A percentile compares a stretch with the other conserved stretches of the same genome.
Conservation (phyloP, 2,888 invertebrate species). For the Apoderus coryli region DNA sequence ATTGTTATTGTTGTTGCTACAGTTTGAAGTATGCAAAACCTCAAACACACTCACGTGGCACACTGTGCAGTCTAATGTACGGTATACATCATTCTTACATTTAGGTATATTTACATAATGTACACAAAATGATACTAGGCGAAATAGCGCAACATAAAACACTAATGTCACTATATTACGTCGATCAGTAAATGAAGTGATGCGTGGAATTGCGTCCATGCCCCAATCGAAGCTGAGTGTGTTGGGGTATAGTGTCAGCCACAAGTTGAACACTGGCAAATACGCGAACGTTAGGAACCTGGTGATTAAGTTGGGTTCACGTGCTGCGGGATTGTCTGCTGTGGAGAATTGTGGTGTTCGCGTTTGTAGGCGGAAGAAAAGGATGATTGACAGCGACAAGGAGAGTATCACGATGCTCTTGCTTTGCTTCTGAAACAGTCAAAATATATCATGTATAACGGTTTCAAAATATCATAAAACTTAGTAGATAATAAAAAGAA, state of each 20-base stretch:
- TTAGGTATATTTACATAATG: slow-evolving; percentile 8
- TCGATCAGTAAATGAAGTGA: slow-evolving; percentile 61
- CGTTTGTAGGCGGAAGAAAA: slow-evolving; percentile 66
- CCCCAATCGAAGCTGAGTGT: slow-evolving; percentile 97
- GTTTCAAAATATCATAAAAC: too few species aligned
- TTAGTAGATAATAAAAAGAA: too few species aligned
- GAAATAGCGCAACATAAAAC: slow-evolving; percentile 47
- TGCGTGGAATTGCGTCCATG: slow-evolving; percentile 88
- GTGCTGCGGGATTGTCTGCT: slow-evolving; percentile 93
- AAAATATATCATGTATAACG: too few species aligned
- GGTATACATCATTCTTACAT: not conserved
- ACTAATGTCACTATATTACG: slow-evolving; percentile 62
- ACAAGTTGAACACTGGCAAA: slow-evolving; percentile 82
- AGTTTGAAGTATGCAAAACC: slow-evolving; percentile 53
- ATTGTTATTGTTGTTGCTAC: slow-evolving; percentile 59
- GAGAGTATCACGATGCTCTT: slow-evolving; percentile 55
- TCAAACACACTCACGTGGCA: slow-evolving; percentile 52
- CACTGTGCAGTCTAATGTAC: slow-evolving; percentile 42
- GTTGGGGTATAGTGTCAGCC: slow-evolving; percentile 72
- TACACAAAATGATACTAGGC: slow-evolving; percentile 19
- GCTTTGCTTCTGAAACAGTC: slow-evolving; percentile 50
- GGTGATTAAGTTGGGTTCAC: slow-evolving; percentile 63
- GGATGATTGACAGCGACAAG: slow-evolving; percentile 50
- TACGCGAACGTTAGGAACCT: slow-evolving; percentile 82
- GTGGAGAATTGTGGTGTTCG: slow-evolving; percentile 74